A percentile compares a stretch with the other conserved stretches of the same genome.
Evolutionary conservation across 2,113 vertebrate genomes (phyloP).

Genomic region (Antechinus flavipes): DNA sequence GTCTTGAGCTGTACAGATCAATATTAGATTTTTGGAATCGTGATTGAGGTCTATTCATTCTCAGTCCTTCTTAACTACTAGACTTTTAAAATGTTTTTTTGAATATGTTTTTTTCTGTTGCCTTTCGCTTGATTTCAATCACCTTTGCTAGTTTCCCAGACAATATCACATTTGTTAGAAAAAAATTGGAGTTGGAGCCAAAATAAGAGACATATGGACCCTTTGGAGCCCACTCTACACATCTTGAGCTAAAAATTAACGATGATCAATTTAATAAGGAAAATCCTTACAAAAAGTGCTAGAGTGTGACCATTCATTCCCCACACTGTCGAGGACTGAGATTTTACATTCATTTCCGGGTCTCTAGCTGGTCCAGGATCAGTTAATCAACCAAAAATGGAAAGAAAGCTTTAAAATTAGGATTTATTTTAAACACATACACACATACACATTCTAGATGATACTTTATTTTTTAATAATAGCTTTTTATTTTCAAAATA

Average conservation of each 20-base stretch:
- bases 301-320: no score
- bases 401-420: not conserved
- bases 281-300: no score
- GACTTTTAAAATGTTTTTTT: not conserved
- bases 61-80: not conserved
- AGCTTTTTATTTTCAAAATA: no score
- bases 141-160: not conserved
- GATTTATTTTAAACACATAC: not conserved
- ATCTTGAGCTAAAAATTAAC: not conserved
- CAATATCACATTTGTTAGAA: not conserved
- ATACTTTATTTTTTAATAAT: no score
- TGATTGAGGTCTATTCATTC: not conserved
- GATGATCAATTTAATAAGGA: not conserved
- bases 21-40: not conserved
- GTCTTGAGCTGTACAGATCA: not conserved
- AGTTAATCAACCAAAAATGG: not conserved
- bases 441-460: no score
- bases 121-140: not conserved
- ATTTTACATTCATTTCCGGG: no score
- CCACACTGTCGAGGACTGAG: no score
- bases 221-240: not conserved
- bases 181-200: not conserved
- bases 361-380: no score
- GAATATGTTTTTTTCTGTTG: not conserved
- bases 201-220: not conserved